These are phyloP conservation scores for Taenaris catops DNA, from an alignment of 2,888 invertebrate genomes.

Conservation along the genomic window DNA sequence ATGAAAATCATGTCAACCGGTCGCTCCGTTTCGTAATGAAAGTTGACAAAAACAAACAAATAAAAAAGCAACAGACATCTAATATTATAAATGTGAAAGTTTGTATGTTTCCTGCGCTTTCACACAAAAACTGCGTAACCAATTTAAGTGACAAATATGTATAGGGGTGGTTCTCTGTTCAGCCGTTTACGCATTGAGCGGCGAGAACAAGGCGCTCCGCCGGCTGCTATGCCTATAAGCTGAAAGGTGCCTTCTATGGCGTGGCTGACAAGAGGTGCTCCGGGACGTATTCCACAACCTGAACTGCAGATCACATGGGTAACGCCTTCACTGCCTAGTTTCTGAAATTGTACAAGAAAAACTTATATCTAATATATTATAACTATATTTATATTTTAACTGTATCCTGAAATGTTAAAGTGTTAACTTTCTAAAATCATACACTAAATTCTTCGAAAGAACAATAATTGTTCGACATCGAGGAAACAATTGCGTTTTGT, in stretches of 20 bases:
- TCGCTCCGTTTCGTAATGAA: too few species aligned
- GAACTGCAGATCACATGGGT: slow-evolving; percentile 59
- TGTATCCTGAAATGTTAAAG: too few species aligned
- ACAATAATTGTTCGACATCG: too few species aligned
- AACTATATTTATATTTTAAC: too few species aligned
- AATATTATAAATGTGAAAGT: slow-evolving; percentile 40
- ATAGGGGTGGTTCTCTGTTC: slow-evolving; percentile 54
- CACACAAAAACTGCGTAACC: too few species aligned
- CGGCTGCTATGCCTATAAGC: slow-evolving; percentile 51
- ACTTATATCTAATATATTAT: too few species aligned
- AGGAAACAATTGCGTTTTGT: too few species aligned
- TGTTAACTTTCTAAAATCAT: too few species aligned
- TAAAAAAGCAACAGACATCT: slow-evolving; percentile 43
- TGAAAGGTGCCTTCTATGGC: slow-evolving; percentile 48
- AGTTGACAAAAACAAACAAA: slow-evolving; percentile 10
- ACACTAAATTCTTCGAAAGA: too few species aligned
- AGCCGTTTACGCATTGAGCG: slow-evolving; percentile 46
- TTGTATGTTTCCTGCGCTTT: too few species aligned
- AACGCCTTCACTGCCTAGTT: slow-evolving; percentile 47
- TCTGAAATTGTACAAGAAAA: slow-evolving; percentile 29
- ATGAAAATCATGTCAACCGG: too few species aligned
- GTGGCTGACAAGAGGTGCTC: slow-evolving; percentile 56
- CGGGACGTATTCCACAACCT: slow-evolving; percentile 57
- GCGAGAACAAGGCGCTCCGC: slow-evolving; percentile 43
- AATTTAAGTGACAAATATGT: too few species aligned